Evolutionary conservation across 1,140 invertebrate genomes (phyloP).

Genomic region (Elymnias hypermnestra): DNA sequence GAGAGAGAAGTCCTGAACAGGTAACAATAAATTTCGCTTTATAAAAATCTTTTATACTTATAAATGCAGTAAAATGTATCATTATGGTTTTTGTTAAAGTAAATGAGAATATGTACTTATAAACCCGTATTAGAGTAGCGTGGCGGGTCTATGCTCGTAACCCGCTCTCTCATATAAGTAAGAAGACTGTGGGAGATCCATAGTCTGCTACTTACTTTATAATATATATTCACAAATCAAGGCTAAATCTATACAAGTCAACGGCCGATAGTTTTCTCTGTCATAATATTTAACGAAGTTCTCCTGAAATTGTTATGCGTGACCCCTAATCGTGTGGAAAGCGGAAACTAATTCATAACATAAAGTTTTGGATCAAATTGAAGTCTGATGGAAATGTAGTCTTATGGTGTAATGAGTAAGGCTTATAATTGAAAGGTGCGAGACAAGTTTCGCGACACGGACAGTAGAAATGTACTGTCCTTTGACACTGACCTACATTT

Average conservation of each 20-base stretch:
- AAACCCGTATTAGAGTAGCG: too few species aligned
- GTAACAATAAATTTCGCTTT: too few species aligned
- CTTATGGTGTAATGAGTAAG: conserved; percentile 3
- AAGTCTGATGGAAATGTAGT: conserved; percentile 6
- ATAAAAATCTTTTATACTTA: too few species aligned
- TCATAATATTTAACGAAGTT: conserved; percentile 2
- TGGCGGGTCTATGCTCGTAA: too few species aligned
- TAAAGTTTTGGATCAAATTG: conserved; percentile 4
- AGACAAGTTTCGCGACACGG: conserved; percentile 20
- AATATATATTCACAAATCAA: not conserved
- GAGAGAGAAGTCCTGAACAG: too few species aligned
- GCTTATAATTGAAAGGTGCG: conserved; percentile 3
- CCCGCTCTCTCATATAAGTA: too few species aligned
- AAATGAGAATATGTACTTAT: too few species aligned
- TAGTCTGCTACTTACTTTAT: too few species aligned
- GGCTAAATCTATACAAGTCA: not conserved
- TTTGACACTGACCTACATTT: conserved; percentile 24
- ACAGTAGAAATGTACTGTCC: conserved; percentile 20
- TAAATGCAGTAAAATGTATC: too few species aligned
- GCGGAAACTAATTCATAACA: conserved; percentile 16
- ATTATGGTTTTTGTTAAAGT: too few species aligned
- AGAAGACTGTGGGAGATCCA: too few species aligned
- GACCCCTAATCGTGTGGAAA: conserved; percentile 7
- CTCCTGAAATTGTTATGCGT: conserved; percentile 4
- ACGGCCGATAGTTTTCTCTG: too few species aligned